Percentiles rank a stretch among this genome's conserved stretches.
Evolutionary conservation across 2,113 vertebrate genomes (phyloP).

Genomic region (Felis chaus): DNA sequence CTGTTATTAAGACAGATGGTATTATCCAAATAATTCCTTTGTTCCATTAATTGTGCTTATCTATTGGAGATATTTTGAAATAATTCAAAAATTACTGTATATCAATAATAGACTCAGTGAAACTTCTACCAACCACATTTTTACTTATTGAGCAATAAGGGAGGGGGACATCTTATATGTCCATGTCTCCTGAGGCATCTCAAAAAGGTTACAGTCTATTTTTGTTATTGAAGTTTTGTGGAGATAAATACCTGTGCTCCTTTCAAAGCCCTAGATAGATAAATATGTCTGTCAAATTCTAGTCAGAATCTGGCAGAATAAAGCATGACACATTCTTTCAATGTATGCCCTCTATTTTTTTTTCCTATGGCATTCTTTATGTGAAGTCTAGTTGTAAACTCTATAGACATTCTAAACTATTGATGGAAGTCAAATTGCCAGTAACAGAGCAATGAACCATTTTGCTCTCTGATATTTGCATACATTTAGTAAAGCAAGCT

Average conservation of each 20-base stretch:
- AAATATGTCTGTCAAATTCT: slow-evolving; percentile 60
- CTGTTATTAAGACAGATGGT: background rate
- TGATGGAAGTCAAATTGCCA: background rate
- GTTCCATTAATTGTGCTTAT: background rate
- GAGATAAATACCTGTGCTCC: slow-evolving; percentile 53
- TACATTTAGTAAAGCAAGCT: background rate
- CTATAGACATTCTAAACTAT: background rate
- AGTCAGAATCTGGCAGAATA: slow-evolving; percentile 9
- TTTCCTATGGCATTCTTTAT: background rate
- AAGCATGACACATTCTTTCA: slow-evolving; percentile 7
- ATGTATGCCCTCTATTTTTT: background rate
- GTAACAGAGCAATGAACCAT: background rate
- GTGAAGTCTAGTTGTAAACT: background rate
- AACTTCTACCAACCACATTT: background rate
- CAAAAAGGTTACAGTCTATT: slow-evolving; percentile 56
- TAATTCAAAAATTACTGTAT: background rate
- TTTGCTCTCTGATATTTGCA: background rate
- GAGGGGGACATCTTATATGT: background rate
- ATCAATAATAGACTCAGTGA: background rate
- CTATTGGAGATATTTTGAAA: background rate
- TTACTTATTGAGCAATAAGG: background rate
- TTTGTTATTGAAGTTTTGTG: slow-evolving; percentile 57
- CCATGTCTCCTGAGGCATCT: slow-evolving; percentile 15
- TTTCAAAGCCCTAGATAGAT: slow-evolving; percentile 56
- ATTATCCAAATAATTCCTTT: background rate